Percentiles rank a stretch among this genome's conserved stretches.
Conservation (phyloP, 2,113 vertebrate species). For the Bujurquina vittata region DNA sequence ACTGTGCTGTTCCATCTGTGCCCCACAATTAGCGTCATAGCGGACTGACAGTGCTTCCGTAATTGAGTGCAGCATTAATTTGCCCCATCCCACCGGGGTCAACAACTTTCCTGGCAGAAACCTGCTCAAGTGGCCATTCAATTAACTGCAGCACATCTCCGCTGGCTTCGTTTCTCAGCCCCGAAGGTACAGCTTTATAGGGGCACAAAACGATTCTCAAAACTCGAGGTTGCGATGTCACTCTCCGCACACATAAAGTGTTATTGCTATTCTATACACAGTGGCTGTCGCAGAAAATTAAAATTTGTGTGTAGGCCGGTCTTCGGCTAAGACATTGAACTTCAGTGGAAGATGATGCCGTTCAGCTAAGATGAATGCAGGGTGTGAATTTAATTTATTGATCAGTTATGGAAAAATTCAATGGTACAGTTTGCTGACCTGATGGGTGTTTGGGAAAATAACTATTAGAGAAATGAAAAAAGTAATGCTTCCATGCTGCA, state of each 20-base stretch:
- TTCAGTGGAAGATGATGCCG: neutral
- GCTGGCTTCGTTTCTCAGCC: neutral
- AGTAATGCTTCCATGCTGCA: neutral
- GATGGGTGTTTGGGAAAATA: neutral
- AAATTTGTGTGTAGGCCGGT: neutral
- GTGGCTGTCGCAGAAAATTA: neutral
- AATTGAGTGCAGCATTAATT: slow-evolving; percentile 17
- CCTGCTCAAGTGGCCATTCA: slow-evolving; percentile 13
- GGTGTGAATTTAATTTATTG: neutral
- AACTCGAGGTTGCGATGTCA: neutral
- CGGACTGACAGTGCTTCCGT: neutral
- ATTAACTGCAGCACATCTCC: slow-evolving; percentile 1
- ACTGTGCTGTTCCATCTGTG: neutral
- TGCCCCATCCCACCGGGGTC: slow-evolving; percentile 6
- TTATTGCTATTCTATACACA: neutral
- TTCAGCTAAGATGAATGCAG: neutral
- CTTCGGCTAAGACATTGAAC: neutral
- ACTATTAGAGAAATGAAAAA: neutral
- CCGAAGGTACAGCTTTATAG: neutral
- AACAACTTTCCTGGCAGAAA: slow-evolving; percentile 8
- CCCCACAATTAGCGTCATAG: neutral
- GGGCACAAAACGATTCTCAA: neutral
- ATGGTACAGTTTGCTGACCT: neutral
- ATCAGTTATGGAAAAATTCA: neutral
- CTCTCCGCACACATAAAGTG: neutral